phyloP scores from a whole-genome alignment of 2,797 vertebrate genomes.

The Gallirallus australis region DNA sequence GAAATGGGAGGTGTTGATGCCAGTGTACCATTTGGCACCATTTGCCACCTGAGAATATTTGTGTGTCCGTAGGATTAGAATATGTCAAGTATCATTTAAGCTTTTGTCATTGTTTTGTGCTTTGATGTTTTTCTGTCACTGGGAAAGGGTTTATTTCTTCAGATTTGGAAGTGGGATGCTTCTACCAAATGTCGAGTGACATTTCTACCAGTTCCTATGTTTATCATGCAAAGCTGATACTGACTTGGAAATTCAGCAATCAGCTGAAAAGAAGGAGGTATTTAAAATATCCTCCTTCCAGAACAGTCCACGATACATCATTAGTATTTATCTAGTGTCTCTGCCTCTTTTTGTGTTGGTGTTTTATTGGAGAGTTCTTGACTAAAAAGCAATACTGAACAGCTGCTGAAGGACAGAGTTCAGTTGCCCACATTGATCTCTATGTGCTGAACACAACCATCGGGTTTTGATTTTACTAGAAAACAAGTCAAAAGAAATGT shows the following conservation, averaged over 20 bases:
- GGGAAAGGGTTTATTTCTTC: not conserved
- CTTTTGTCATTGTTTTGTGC: not conserved
- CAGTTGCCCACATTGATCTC: not conserved
- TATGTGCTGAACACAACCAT: not conserved
- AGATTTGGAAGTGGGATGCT: not conserved
- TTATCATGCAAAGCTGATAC: not conserved
- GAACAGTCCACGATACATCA: not conserved
- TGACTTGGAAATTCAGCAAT: not conserved
- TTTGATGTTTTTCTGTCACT: not conserved
- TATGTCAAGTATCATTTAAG: not conserved
- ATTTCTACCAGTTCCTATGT: not conserved
- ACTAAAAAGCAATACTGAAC: not conserved
- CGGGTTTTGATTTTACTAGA: slow-evolving; percentile 49
- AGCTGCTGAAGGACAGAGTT: slow-evolving; percentile 16
- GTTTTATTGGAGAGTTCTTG: not conserved
- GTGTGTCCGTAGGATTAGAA: not conserved
- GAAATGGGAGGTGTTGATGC: not conserved
- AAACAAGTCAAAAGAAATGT: slow-evolving; percentile 29
- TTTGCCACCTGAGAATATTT: not conserved
- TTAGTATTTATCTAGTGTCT: not conserved
- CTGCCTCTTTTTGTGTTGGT: not conserved
- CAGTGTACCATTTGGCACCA: not conserved
- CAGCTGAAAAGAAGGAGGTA: not conserved
- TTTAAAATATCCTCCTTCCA: slow-evolving; percentile 8
- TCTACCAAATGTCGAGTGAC: not conserved